These are phyloP conservation scores for Phortica magna DNA, from an alignment of 2,888 invertebrate genomes.

Conservation along the genomic window DNA sequence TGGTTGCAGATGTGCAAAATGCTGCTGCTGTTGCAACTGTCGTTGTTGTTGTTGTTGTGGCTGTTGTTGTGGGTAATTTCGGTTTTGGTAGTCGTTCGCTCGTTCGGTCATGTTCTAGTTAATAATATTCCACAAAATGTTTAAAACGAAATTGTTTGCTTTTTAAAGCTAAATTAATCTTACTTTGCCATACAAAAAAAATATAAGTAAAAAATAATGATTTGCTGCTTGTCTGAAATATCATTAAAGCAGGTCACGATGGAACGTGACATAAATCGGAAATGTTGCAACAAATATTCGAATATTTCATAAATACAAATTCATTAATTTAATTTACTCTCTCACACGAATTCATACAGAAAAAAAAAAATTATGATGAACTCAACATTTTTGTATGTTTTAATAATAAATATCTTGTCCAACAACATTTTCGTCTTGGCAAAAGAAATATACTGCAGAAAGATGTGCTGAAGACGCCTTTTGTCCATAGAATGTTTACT, in stretches of 20 bases:
- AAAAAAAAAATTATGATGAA: constrained; percentile 51
- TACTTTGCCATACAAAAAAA: neutral
- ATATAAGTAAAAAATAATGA: neutral
- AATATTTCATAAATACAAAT: constrained; percentile 47
- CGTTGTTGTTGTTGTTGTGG: neutral
- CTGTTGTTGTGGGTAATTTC: constrained; percentile 19
- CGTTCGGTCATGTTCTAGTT: constrained; percentile 29
- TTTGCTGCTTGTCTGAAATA: neutral
- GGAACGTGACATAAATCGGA: constrained; percentile 24
- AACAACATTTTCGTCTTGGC: constrained; percentile 23
- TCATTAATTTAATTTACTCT: constrained; percentile 66
- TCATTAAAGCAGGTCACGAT: neutral
- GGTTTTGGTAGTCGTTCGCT: neutral
- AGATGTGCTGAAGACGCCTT: neutral
- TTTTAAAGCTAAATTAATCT: constrained; percentile 14
- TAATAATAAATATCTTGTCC: constrained; percentile 27
- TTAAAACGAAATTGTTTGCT: neutral
- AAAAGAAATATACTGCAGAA: neutral
- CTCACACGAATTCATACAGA: neutral
- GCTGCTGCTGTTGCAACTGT: constrained; percentile 31
- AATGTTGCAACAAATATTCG: constrained; percentile 21
- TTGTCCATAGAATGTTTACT: constrained; percentile 45
- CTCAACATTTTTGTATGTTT: constrained; percentile 50
- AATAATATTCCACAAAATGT: constrained; percentile 26
- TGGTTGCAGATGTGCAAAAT: constrained; percentile 55